Evolutionary conservation across 2,797 vertebrate species (phyloP).

Genomic region (Hipposideros larvatus): DNA sequence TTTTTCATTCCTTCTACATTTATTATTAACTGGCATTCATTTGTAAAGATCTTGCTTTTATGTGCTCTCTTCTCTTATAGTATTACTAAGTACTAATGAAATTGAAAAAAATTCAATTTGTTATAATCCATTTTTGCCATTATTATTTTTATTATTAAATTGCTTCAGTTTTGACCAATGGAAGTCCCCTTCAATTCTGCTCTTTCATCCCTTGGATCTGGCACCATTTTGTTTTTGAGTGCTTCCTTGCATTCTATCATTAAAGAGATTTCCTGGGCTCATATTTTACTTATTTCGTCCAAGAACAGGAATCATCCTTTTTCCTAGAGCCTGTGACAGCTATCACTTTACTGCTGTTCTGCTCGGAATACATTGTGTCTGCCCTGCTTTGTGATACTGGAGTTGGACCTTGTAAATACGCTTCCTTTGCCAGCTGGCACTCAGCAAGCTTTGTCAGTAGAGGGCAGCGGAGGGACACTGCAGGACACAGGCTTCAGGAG

Average conservation of each 20-base stretch:
- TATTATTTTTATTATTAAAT: background rate
- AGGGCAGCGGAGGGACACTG: conserved; percentile 66
- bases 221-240: background rate
- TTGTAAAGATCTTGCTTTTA: conserved; percentile 27
- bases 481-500: background rate
- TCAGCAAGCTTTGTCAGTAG: conserved; percentile 57
- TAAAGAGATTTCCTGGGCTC: background rate
- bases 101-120: background rate
- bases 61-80: background rate
- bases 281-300: background rate
- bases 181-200: background rate
- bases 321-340: background rate
- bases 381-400: background rate
- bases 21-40: background rate
- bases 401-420: accelerated
- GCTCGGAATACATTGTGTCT: background rate
- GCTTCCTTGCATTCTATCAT: background rate
- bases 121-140: background rate
- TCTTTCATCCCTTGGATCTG: background rate
- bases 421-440: conserved; percentile 15
- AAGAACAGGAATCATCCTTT: background rate
- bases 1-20: background rate
- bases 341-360: background rate
- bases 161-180: background rate
- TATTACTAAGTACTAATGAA: background rate